Conservation (phyloP, 2,888 invertebrate genomes). For the Conus canariensis region DNA sequence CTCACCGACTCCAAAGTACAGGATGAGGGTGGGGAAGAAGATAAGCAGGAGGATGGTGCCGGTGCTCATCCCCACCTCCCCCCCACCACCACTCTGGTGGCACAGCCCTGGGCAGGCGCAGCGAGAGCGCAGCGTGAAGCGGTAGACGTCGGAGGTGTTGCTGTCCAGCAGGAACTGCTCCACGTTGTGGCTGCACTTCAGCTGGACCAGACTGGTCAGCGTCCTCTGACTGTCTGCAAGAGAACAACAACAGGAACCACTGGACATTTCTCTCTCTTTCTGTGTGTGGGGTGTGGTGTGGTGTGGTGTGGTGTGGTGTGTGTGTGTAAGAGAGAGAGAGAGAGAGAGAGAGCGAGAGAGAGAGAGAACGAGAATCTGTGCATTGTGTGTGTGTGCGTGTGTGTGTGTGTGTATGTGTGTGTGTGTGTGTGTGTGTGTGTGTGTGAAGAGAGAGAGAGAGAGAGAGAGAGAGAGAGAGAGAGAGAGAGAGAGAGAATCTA, state of each 20-base stretch:
- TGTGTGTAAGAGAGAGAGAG: too few relatives aligned
- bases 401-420: too few relatives aligned
- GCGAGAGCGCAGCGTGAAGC: constrained; percentile 43
- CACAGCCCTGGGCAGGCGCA: constrained; percentile 51
- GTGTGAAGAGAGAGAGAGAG: background rate
- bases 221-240: background rate
- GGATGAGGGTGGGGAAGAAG: constrained; percentile 53
- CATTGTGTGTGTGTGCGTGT: too few relatives aligned
- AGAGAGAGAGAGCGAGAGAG: too few relatives aligned
- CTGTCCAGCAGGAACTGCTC: constrained; percentile 12
- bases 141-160: background rate
- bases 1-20: constrained; percentile 64
- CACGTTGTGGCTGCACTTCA: background rate
- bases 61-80: constrained; percentile 49
- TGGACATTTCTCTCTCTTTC: background rate
- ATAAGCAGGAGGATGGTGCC: constrained; percentile 57
- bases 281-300: too few relatives aligned
- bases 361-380: too few relatives aligned
- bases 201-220: constrained; percentile 7
- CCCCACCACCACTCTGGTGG: background rate
- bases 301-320: too few relatives aligned
- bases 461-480: constrained; percentile 23
- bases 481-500: constrained; percentile 11
- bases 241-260: background rate
- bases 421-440: too few relatives aligned